phyloP scores from a whole-genome alignment of 2,113 vertebrate genomes.

The Dasyprocta punctata region DNA sequence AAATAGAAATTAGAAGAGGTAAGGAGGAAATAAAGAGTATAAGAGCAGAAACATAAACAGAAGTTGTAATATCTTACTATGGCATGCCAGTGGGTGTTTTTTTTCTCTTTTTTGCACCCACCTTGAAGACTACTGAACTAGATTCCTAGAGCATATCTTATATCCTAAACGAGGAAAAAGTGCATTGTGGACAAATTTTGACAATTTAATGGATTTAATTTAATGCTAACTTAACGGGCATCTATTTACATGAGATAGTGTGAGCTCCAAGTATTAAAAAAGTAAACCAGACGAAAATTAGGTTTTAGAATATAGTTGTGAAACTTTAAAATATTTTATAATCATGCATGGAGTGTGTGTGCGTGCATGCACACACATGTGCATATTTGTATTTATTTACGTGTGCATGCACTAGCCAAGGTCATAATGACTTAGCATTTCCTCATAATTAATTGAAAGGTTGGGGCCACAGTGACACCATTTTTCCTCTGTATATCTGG shows the following conservation, averaged over 20 bases:
- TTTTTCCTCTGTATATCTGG: conserved; percentile 21
- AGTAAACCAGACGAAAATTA: not conserved
- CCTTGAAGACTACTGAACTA: not conserved
- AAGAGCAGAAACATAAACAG: not conserved
- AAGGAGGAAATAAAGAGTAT: not conserved
- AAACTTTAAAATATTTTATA: conserved; percentile 11
- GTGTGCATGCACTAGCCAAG: not conserved
- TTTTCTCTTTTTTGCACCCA: not conserved
- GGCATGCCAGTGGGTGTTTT: too few species aligned
- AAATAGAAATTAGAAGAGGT: not conserved
- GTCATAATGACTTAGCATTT: conserved; percentile 62
- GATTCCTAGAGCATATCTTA: not conserved
- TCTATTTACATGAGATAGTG: not conserved
- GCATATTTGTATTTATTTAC: not conserved
- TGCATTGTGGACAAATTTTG: not conserved
- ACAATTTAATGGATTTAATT: not conserved
- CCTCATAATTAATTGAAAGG: conserved; percentile 48
- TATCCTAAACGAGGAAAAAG: not conserved
- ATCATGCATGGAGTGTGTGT: not conserved
- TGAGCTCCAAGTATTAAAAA: not conserved
- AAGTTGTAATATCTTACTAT: not conserved
- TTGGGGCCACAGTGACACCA: conserved; percentile 69
- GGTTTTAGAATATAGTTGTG: not conserved
- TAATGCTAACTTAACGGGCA: not conserved
- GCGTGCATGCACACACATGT: not conserved